phyloP scores from a whole-genome alignment of 1,140 invertebrate genomes.

The Pseudomyrmex gracilis region DNA sequence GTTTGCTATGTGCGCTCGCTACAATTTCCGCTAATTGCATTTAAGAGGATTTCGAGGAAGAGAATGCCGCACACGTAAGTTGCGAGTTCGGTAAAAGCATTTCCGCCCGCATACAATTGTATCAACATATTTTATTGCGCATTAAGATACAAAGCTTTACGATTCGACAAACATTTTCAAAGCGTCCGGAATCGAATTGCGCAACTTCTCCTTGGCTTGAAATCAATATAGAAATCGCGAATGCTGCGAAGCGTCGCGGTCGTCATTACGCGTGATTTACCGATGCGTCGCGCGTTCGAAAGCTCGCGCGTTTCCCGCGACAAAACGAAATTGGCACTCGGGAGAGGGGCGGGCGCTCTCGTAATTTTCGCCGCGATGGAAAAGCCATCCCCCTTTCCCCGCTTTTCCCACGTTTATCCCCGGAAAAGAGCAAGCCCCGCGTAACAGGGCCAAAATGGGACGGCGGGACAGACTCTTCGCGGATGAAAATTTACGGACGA shows the following conservation, averaged over 20 bases:
- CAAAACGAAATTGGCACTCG: background rate
- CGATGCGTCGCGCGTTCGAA: slow-evolving; percentile 11
- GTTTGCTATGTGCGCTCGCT: background rate
- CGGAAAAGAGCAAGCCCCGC: background rate
- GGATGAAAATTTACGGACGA: slow-evolving; percentile 50
- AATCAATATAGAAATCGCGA: slow-evolving; percentile 3
- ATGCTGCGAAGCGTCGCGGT: too few relatives aligned
- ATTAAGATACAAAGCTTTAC: background rate
- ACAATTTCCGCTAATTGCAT: background rate
- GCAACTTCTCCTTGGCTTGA: background rate
- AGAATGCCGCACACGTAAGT: too few relatives aligned
- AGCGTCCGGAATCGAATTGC: background rate
- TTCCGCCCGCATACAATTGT: background rate
- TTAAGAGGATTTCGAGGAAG: background rate
- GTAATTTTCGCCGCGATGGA: slow-evolving; percentile 33
- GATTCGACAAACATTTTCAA: slow-evolving; percentile 10
- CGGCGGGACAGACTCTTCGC: slow-evolving; percentile 28
- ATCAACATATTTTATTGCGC: background rate
- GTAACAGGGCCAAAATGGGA: background rate
- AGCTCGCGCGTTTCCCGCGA: background rate
- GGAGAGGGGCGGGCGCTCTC: slow-evolving; percentile 34
- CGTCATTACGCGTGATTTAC: slow-evolving; percentile 13
- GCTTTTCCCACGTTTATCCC: background rate
- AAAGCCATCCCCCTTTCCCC: too few relatives aligned
- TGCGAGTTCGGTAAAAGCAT: too few relatives aligned